phyloP scores from a whole-genome alignment of 2,113 vertebrate genomes.

The Struthio camelus region DNA sequence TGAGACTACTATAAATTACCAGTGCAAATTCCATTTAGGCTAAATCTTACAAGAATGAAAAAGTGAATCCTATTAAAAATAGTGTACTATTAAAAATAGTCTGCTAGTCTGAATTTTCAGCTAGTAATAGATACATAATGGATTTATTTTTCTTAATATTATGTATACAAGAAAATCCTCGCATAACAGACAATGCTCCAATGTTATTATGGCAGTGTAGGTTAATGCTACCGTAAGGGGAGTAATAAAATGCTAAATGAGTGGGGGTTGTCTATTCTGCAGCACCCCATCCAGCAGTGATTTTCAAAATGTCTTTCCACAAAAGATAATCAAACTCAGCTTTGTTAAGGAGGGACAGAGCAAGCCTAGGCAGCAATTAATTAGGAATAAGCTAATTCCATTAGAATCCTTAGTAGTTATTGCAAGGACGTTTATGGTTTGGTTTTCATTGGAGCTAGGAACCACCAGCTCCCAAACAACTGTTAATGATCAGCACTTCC shows the following conservation, averaged over 20 bases:
- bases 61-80: background rate
- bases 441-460: background rate
- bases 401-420: background rate
- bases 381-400: background rate
- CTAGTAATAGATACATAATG: background rate
- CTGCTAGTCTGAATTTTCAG: background rate
- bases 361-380: background rate
- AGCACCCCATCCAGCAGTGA: background rate
- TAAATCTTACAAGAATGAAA: background rate
- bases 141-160: background rate
- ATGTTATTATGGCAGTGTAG: background rate
- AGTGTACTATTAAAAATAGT: background rate
- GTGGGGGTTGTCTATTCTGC: fast-evolving
- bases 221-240: background rate
- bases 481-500: background rate
- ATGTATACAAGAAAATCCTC: background rate
- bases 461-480: background rate
- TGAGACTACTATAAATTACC: background rate
- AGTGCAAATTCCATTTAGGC: background rate
- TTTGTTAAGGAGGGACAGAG: background rate
- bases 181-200: background rate
- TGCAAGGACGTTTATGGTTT: background rate
- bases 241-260: background rate
- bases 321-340: background rate
- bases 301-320: background rate